phyloP scores from a whole-genome alignment of 2,888 invertebrate genomes.

The Euspilapteryx auroguttella region DNA sequence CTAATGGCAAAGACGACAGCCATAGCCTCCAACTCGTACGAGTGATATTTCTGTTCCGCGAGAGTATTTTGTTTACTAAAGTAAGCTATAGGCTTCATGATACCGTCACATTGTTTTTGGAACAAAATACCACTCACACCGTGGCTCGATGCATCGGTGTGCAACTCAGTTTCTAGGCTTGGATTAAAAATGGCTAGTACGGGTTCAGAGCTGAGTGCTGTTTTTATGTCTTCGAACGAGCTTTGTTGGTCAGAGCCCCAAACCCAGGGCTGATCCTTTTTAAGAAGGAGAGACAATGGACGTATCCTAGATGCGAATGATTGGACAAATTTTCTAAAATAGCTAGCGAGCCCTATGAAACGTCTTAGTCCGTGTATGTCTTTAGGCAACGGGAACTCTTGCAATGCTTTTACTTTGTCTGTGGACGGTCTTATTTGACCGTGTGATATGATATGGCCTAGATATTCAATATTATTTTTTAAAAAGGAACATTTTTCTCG shows the following conservation, averaged over 20 bases:
- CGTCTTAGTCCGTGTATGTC: not conserved
- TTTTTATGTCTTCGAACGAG: not conserved
- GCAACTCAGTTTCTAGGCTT: not conserved
- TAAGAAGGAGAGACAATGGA: not conserved
- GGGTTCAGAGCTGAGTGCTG: not conserved
- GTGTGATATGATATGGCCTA: not conserved
- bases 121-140: not conserved
- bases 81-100: not conserved
- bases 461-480: not conserved
- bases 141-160: not conserved
- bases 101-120: not conserved
- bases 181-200: not conserved
- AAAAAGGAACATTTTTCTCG: not conserved
- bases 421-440: not conserved
- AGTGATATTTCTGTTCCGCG: slow-evolving; percentile 5
- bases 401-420: not conserved
- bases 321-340: not conserved
- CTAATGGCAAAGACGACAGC: too few species aligned
- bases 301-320: not conserved
- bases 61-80: not conserved
- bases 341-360: not conserved
- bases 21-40: not conserved
- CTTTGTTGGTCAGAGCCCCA: not conserved
- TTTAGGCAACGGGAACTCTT: not conserved
- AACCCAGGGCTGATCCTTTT: not conserved